These are phyloP conservation scores for Chironomus riparius DNA, from an alignment of 2,888 invertebrate species.

Conservation along the genomic window DNA sequence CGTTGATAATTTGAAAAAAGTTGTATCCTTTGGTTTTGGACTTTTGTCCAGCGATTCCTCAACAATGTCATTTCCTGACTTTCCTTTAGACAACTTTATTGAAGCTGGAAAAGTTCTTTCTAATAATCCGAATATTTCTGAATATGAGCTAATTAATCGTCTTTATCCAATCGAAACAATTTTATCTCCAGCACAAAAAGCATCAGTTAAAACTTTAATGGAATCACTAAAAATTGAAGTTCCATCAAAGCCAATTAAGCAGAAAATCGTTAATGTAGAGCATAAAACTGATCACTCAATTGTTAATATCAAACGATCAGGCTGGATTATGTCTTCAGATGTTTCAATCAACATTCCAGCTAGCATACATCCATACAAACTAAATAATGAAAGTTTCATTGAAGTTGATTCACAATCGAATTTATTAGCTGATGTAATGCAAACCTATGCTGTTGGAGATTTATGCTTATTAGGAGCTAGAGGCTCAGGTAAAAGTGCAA, in stretches of 20 bases:
- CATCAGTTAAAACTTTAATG: conserved; percentile 62
- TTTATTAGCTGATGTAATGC: conserved; percentile 64
- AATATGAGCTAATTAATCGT: conserved; percentile 60
- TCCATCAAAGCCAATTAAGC: conserved; percentile 23
- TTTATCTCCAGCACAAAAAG: conserved; percentile 64
- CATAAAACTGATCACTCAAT: conserved; percentile 31
- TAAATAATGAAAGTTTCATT: conserved; percentile 41
- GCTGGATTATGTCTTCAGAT: conserved; percentile 7
- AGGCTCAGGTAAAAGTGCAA: conserved; percentile 86
- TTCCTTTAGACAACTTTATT: conserved; percentile 73
- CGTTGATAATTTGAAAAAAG: conserved; percentile 38
- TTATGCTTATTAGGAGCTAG: conserved; percentile 80
- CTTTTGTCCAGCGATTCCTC: conserved; percentile 61
- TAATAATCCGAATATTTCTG: conserved; percentile 53
- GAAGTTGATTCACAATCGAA: conserved; percentile 71
- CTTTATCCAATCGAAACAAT: conserved; percentile 79
- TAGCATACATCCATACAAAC: background rate
- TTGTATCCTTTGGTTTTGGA: conserved; percentile 68
- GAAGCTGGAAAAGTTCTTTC: conserved; percentile 46
- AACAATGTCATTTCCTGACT: conserved; percentile 63
- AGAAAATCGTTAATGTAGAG: conserved; percentile 28
- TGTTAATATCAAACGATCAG: conserved; percentile 3
- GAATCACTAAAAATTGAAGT: conserved; percentile 49
- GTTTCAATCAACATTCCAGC: conserved; percentile 24
- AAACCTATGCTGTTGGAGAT: conserved; percentile 72